A percentile compares a stretch with the other conserved stretches of the same genome.
phyloP scores from a whole-genome alignment of 2,888 invertebrate species.

The Mamestra brassicae region DNA sequence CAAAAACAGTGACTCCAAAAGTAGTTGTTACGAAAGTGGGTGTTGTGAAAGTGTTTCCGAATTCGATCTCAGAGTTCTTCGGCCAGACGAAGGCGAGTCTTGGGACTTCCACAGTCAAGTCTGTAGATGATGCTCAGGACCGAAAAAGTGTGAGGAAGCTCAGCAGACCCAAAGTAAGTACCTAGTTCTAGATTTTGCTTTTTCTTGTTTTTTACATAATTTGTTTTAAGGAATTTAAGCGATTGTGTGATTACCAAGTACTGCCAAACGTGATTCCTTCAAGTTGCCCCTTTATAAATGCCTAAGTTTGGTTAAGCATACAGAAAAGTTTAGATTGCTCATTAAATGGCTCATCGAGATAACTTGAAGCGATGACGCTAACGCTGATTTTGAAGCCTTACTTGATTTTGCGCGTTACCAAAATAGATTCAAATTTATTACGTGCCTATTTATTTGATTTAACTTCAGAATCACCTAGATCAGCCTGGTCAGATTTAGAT shows the following conservation, averaged over 20 bases:
- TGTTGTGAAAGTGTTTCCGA: slow-evolving; percentile 62
- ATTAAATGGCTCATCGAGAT: too few relatives aligned
- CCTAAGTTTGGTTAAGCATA: too few relatives aligned
- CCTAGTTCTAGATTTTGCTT: neutral
- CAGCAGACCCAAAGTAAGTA: slow-evolving; percentile 61
- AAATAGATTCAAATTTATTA: too few relatives aligned
- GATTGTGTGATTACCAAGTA: neutral
- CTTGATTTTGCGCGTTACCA: too few relatives aligned
- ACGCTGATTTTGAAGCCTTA: too few relatives aligned
- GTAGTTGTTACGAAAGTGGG: slow-evolving; percentile 59
- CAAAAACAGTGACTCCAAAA: slow-evolving; percentile 12
- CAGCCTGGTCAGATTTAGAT: neutral
- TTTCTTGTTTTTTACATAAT: neutral
- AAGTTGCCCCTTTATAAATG: too few relatives aligned
- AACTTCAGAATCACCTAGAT: neutral
- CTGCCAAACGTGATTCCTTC: neutral
- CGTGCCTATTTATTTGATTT: neutral
- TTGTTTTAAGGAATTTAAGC: neutral
- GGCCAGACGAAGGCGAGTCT: slow-evolving; percentile 53
- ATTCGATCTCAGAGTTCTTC: slow-evolving; percentile 73
- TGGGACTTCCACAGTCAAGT: slow-evolving; percentile 20
- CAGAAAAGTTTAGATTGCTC: too few relatives aligned
- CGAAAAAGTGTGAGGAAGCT: slow-evolving; percentile 28
- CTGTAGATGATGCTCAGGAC: slow-evolving; percentile 29
- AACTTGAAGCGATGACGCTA: neutral